phyloP scores from a whole-genome alignment of 2,797 vertebrate species.

The Cryptoblepharus egeriae region DNA sequence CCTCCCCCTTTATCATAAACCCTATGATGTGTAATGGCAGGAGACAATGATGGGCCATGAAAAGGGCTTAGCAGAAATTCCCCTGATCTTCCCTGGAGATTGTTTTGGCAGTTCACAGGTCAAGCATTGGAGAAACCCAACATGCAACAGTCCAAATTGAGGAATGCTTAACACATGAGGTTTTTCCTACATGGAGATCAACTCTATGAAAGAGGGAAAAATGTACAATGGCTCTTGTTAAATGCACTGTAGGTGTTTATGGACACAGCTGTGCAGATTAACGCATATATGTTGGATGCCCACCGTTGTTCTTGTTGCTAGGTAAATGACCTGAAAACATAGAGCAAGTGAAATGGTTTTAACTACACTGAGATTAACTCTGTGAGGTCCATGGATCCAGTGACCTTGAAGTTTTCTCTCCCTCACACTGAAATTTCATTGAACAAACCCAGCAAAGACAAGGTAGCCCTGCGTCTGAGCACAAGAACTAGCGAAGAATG shows the following conservation, averaged over 20 bases:
- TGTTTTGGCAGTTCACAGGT: not conserved
- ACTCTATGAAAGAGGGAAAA: not conserved
- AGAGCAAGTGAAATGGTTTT: not conserved
- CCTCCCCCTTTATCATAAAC: not conserved
- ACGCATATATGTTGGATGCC: not conserved
- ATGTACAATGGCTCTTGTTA: not conserved
- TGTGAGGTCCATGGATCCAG: not conserved
- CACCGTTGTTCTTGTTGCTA: not conserved
- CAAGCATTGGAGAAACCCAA: not conserved
- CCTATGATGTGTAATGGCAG: not conserved
- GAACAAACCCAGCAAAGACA: not conserved
- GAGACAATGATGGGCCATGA: conserved; percentile 14
- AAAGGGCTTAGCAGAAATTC: not conserved
- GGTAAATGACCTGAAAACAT: not conserved
- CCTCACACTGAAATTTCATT: not conserved
- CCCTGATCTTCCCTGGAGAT: not conserved
- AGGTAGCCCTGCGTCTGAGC: conserved; percentile 1
- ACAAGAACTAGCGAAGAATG: not conserved
- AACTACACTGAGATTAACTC: not conserved
- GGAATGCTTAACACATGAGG: not conserved
- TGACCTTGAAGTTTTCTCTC: not conserved
- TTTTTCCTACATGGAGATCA: not conserved
- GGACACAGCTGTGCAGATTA: not conserved
- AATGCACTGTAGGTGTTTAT: not conserved
- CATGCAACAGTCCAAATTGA: not conserved